These are phyloP conservation scores for Scaptomyza flava DNA, from an alignment of 2,888 invertebrate species.

Conservation along the genomic window DNA sequence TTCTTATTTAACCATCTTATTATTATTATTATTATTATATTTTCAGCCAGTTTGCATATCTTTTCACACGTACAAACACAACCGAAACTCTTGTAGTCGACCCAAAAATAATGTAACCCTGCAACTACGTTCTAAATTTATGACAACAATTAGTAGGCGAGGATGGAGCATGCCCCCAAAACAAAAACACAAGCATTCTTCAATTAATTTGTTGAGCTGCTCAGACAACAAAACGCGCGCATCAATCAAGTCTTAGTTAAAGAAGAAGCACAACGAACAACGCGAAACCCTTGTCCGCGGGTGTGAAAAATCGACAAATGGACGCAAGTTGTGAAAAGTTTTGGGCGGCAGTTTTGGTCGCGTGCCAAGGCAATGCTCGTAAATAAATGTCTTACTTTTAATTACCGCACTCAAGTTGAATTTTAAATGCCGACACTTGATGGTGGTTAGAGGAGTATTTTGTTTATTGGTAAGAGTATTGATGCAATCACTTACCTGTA, in stretches of 20 bases:
- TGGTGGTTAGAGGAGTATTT: conserved; percentile 1
- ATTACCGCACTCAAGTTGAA: conserved; percentile 70
- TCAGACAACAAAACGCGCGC: conserved; percentile 59
- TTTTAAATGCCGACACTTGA: conserved; percentile 51
- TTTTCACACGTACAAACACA: conserved; percentile 19
- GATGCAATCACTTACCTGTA: conserved; percentile 82
- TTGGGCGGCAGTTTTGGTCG: conserved; percentile 52
- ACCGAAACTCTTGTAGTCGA: conserved; percentile 14
- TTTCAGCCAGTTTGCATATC: background rate
- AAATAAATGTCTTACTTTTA: conserved; percentile 78
- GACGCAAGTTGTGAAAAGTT: conserved; percentile 6
- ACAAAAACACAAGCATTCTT: conserved; percentile 46
- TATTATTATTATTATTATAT: too few relatives aligned
- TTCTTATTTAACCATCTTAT: background rate
- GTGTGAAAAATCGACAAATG: conserved; percentile 52
- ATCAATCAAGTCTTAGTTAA: conserved; percentile 66
- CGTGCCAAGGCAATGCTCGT: conserved; percentile 64
- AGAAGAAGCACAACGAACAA: conserved; percentile 2
- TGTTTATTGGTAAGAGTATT: background rate
- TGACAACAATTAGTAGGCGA: conserved; percentile 69
- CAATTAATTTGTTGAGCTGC: conserved; percentile 71
- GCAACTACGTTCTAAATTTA: conserved; percentile 60
- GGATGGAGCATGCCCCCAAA: conserved; percentile 34
- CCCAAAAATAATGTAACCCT: conserved; percentile 36
- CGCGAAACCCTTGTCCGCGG: conserved; percentile 20